Base-by-base conservation (phyloP, 2,113 vertebrate genomes). In the Gopherus flavomarginatus region DNA sequence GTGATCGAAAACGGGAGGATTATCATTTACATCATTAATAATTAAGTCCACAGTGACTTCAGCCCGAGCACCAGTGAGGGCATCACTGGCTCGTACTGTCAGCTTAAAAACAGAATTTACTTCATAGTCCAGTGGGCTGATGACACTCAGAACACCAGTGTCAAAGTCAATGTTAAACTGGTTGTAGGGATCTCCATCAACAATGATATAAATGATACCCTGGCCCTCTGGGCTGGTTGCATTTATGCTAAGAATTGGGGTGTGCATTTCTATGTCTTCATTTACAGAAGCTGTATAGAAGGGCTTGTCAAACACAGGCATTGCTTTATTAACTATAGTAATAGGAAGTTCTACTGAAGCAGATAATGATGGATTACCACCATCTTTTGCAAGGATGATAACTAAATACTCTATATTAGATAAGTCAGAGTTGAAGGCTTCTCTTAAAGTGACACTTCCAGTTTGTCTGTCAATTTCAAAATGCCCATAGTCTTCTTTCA, bases 141-240 rank as follows among this genome's bases (percentile, higher is more conserved):
- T 97, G 53, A 99, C 99, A 96, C 99, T 99, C 87, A 99, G 98
- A 92, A 99, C 98, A 52, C 99, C 99, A 1, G 99, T 99, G 96
- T 99, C 99, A 98, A 99, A 99, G 90, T 99, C 99, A 2, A 99
- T 98, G 94, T 99, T 99, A 96, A 99, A 99, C 80, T 99, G 99
- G 83, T 99, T 98, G 83, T 98, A 98, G 7, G 98, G 98, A 97
- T 99, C 99, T 77, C 99, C 99, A 22, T 99, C 99, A 1, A 99
- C 98, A 79, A 99, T 99, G 22, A 99, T 99, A 96, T 99, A 99
- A 95, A 99, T 99, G 47, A 99, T 99, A 38, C 98, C 99, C 93
- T 99, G 99, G 72, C 99, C 99, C 98, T 99, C 99, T 35, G 99
- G 99, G 95, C 99, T 99, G 21, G 99, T 99, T 82, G 99, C 99